Conservation (phyloP, 2,113 vertebrate genomes). For the Dipodomys merriami region DNA sequence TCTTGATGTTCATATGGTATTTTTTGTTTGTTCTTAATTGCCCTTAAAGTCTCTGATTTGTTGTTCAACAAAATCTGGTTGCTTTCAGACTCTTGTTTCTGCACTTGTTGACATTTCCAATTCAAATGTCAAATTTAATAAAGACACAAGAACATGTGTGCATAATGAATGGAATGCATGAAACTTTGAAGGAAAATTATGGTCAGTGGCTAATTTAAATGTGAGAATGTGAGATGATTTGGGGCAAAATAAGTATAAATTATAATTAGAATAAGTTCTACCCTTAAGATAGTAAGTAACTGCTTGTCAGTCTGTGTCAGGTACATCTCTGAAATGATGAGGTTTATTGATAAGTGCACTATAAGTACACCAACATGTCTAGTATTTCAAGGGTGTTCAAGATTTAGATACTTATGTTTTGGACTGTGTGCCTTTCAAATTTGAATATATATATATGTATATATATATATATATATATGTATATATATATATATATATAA, state of each 20-base stretch:
- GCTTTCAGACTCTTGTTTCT: background rate
- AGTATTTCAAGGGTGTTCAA: background rate
- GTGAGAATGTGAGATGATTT: background rate
- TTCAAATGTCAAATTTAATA: conserved; percentile 74
- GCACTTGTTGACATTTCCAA: conserved; percentile 71
- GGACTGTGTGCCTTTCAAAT: background rate
- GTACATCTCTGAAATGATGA: background rate
- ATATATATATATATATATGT: too few relatives aligned
- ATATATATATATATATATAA: too few relatives aligned
- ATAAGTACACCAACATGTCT: background rate
- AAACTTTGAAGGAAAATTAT: conserved; percentile 43
- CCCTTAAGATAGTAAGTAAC: background rate
- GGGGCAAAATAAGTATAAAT: background rate
- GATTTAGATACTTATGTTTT: background rate
- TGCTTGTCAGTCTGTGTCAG: background rate
- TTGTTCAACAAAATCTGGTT: conserved; percentile 60
- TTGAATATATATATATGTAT: background rate
- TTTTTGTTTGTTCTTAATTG: background rate
- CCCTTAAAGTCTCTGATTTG: conserved; percentile 6
- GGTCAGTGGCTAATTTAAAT: conserved; percentile 48
- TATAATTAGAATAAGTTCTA: background rate
- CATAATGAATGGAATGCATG: conserved; percentile 55
- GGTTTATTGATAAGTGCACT: background rate
- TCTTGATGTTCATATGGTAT: background rate
- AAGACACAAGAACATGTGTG: conserved; percentile 40